Evolutionary conservation across 2,113 vertebrate species (phyloP).

Genomic region (Phodopus roborovskii): DNA sequence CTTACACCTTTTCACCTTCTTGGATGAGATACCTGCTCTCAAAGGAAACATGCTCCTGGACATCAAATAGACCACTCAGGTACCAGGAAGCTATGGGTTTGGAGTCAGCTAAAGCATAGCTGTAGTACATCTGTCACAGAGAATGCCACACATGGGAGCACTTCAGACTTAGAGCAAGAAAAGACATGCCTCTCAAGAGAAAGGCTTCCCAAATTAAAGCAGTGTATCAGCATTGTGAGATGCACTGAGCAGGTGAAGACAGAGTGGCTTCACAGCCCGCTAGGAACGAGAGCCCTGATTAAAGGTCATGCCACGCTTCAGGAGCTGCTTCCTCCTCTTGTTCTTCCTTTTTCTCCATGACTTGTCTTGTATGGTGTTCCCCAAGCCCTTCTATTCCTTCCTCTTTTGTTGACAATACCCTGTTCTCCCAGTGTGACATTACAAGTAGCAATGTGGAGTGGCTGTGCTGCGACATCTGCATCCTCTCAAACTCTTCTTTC

Average conservation of each 20-base stretch:
- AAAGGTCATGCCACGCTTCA: slow-evolving; percentile 59
- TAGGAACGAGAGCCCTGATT: slow-evolving; percentile 70
- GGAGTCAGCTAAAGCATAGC: slow-evolving; percentile 80
- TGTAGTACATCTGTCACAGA: slow-evolving; percentile 80
- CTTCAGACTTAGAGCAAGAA: slow-evolving; percentile 79
- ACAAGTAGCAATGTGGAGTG: background rate
- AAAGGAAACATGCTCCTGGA: slow-evolving; percentile 72
- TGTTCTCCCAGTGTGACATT: background rate
- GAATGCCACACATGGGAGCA: slow-evolving; percentile 80
- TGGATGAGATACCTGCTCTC: slow-evolving; percentile 67
- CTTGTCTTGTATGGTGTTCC: background rate
- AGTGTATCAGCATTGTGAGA: slow-evolving; percentile 81
- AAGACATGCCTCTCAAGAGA: slow-evolving; percentile 81
- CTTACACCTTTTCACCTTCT: slow-evolving; percentile 55
- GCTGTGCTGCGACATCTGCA: background rate
- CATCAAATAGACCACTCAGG: slow-evolving; percentile 77
- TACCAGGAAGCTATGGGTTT: slow-evolving; percentile 68
- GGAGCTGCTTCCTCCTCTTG: slow-evolving; percentile 37
- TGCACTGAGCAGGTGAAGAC: slow-evolving; percentile 76
- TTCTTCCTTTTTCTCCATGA: slow-evolving; percentile 41
- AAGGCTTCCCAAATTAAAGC: slow-evolving; percentile 83
- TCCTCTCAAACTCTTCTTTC: background rate
- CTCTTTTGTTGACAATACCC: background rate
- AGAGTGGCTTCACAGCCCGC: slow-evolving; percentile 62
- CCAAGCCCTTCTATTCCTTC: background rate